Percentiles rank a stretch among this genome's conserved stretches.
These are phyloP conservation scores for Lethenteron camtschaticum DNA, from an alignment of 2,113 vertebrate genomes.

Conservation along the genomic window DNA sequence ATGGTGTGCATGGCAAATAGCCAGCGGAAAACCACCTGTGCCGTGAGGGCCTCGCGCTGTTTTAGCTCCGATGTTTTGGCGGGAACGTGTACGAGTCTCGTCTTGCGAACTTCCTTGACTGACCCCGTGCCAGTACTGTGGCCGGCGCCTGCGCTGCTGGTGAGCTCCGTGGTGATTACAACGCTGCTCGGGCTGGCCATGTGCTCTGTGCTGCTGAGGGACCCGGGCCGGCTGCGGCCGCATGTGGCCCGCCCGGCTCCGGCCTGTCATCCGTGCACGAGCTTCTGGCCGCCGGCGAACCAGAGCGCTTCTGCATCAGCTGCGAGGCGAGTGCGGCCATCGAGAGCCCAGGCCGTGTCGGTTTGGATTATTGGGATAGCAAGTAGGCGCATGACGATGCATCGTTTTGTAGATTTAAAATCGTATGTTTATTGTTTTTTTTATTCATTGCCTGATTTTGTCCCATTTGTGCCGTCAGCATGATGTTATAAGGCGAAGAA, in stretches of 20 bases:
- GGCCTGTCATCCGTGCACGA: slow-evolving; percentile 24
- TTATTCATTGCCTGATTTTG: too few species aligned
- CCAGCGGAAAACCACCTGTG: not conserved
- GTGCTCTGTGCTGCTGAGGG: slow-evolving; percentile 25
- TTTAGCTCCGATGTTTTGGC: not conserved
- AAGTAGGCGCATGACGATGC: too few species aligned
- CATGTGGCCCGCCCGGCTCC: slow-evolving; percentile 5
- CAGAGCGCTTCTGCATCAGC: slow-evolving; percentile 30
- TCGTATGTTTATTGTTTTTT: too few species aligned
- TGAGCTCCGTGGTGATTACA: slow-evolving; percentile 24
- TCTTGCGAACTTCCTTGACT: slow-evolving; percentile 19
- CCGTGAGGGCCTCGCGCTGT: not conserved
- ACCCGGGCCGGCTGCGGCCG: slow-evolving; percentile 21
- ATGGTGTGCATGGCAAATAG: not conserved
- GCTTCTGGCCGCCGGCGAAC: slow-evolving; percentile 28
- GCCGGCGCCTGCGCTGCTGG: slow-evolving; percentile 19
- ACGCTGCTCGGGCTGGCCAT: slow-evolving; percentile 23
- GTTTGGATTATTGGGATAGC: not conserved
- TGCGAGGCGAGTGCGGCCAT: slow-evolving; percentile 26
- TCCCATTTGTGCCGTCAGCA: too few species aligned
- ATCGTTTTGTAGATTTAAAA: too few species aligned
- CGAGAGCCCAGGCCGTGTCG: not conserved
- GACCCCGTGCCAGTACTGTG: slow-evolving; percentile 18
- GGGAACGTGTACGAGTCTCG: too few species aligned
- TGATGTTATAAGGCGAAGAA: too few species aligned